Percentiles rank a stretch among this genome's conserved stretches.
Conservation (phyloP, 2,797 vertebrate genomes). For the Vipera latastei region DNA sequence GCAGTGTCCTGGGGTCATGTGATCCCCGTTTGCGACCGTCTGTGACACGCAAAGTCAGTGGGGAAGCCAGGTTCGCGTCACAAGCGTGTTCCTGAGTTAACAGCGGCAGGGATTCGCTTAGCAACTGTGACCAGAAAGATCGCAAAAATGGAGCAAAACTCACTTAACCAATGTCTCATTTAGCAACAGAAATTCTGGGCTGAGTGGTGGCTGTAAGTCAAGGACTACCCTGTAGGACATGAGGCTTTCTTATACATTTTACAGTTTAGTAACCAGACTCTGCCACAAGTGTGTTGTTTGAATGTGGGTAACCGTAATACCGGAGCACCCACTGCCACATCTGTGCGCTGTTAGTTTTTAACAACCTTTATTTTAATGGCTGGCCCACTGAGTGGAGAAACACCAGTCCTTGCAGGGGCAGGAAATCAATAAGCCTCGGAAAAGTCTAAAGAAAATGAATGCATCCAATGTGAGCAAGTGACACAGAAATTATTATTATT, state of each 20-base stretch:
- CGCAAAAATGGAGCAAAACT: no score
- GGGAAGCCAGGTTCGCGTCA: no score
- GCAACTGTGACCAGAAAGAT: no score
- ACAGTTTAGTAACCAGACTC: neutral
- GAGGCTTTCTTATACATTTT: neutral
- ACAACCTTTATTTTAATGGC: constrained; percentile 62
- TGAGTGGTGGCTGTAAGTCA: no score
- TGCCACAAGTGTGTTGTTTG: neutral
- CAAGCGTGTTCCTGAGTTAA: no score
- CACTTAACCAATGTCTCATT: no score
- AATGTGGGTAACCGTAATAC: neutral
- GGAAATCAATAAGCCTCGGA: constrained; percentile 67
- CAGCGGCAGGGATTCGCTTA: no score
- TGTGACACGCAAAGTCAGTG: no score
- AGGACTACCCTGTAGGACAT: no score
- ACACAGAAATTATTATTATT: constrained; percentile 49
- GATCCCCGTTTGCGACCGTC: no score
- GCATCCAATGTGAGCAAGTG: constrained; percentile 47
- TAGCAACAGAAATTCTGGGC: no score
- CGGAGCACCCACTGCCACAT: neutral
- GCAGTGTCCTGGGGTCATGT: no score
- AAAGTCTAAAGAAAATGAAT: constrained; percentile 63
- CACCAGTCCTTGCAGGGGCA: constrained; percentile 59
- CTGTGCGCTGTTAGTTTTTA: constrained; percentile 41
- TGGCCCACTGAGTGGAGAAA: constrained; percentile 53